phyloP scores from a whole-genome alignment of 2,113 vertebrate genomes.

The Zingel zingel region DNA sequence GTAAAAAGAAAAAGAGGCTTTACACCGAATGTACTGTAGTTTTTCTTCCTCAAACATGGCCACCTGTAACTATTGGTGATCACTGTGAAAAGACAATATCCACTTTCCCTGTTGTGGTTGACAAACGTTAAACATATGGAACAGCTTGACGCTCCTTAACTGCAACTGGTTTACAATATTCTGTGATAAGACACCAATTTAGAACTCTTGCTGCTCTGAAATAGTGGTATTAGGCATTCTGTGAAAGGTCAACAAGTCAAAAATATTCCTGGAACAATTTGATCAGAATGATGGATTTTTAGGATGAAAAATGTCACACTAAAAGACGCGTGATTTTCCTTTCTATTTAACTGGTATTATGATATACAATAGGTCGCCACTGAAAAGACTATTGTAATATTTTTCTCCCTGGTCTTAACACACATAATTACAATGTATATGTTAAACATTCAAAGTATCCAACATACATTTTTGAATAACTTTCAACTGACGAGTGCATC shows the following conservation, averaged over 20 bases:
- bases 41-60: neutral
- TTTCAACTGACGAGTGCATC: neutral
- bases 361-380: neutral
- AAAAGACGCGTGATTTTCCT: neutral
- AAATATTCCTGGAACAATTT: neutral
- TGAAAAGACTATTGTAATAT: neutral
- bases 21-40: neutral
- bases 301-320: neutral
- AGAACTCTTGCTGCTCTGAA: neutral
- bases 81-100: neutral
- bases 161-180: neutral
- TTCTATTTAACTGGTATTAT: neutral
- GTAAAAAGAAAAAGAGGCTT: neutral
- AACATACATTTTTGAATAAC: neutral
- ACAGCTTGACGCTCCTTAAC: too few species aligned
- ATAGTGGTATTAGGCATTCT: neutral
- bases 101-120: too few species aligned
- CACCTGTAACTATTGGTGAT: neutral
- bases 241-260: neutral
- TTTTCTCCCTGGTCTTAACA: neutral
- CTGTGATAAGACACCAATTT: neutral
- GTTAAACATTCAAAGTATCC: slow-evolving; percentile 23
- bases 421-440: neutral
- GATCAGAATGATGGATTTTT: neutral
- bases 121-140: too few species aligned